phyloP scores from a whole-genome alignment of 2,888 invertebrate genomes.

The Cataglyphis altisquamis region DNA sequence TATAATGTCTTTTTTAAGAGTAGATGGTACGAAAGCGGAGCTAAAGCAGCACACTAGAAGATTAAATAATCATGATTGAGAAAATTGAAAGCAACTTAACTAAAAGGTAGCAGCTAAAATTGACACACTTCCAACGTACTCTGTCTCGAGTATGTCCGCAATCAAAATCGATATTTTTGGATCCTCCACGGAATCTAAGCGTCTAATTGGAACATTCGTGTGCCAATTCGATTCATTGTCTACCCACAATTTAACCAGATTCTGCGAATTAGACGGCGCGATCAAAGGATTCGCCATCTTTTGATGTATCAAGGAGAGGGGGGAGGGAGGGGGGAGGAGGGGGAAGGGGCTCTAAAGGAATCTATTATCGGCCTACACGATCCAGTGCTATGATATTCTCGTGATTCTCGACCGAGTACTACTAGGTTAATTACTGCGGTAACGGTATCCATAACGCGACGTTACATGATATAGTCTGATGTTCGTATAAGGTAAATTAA shows the following conservation, averaged over 20 bases:
- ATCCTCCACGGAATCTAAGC: background rate
- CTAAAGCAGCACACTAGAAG: background rate
- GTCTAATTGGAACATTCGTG: slow-evolving; percentile 13
- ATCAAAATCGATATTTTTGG: slow-evolving; percentile 1
- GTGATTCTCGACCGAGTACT: background rate
- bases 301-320: background rate
- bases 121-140: background rate
- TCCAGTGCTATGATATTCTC: background rate
- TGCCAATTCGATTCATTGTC: slow-evolving; percentile 44
- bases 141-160: background rate
- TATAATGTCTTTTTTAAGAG: too few relatives aligned
- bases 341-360: slow-evolving; percentile 7
- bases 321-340: too few relatives aligned
- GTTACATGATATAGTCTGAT: slow-evolving; percentile 27
- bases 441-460: slow-evolving; percentile 36
- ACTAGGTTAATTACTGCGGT: slow-evolving; percentile 40
- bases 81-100: background rate
- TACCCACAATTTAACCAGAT: slow-evolving; percentile 19
- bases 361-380: slow-evolving; percentile 30
- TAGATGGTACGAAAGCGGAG: background rate
- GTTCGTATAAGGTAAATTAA: slow-evolving; percentile 25
- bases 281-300: slow-evolving; percentile 37
- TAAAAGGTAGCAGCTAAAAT: background rate
- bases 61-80: background rate
- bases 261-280: slow-evolving; percentile 30